Conservation (phyloP, 2,888 invertebrate species). For the Xylocampa areola region DNA sequence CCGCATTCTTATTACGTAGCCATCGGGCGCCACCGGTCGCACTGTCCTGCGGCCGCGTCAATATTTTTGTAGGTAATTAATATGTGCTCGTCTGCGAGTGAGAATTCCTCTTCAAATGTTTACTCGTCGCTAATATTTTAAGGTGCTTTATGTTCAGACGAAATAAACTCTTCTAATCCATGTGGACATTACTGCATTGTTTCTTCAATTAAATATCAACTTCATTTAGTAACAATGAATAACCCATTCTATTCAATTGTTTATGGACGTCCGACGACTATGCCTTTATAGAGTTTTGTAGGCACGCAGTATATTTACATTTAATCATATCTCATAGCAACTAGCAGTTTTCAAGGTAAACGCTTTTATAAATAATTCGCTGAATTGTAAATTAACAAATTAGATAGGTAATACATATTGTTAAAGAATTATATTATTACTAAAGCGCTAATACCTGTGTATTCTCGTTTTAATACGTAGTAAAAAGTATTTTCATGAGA, state of each 20-base stretch:
- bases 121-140: conserved; percentile 62
- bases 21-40: conserved; percentile 79
- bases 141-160: conserved; percentile 30
- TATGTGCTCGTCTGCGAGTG: conserved; percentile 71
- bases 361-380: conserved; percentile 77
- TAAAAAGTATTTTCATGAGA: no score
- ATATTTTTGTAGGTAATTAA: conserved; percentile 88
- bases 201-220: conserved; percentile 44
- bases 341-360: conserved; percentile 80
- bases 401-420: conserved; percentile 71
- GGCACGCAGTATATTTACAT: conserved; percentile 69
- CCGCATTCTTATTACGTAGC: conserved; percentile 87
- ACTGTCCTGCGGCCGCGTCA: conserved; percentile 76
- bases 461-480: no score
- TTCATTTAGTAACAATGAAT: conserved; percentile 51
- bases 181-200: conserved; percentile 45
- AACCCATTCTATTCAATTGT: conserved; percentile 50
- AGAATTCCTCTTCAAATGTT: conserved; percentile 74
- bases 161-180: conserved; percentile 41
- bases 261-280: conserved; percentile 23
- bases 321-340: conserved; percentile 81
- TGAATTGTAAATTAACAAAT: conserved; percentile 78
- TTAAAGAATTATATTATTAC: conserved; percentile 63
- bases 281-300: conserved; percentile 52
- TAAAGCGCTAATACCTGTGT: conserved; percentile 42